Base-by-base conservation (phyloP, 2,888 invertebrate species). In the Peribatodes rhomboidaria region DNA sequence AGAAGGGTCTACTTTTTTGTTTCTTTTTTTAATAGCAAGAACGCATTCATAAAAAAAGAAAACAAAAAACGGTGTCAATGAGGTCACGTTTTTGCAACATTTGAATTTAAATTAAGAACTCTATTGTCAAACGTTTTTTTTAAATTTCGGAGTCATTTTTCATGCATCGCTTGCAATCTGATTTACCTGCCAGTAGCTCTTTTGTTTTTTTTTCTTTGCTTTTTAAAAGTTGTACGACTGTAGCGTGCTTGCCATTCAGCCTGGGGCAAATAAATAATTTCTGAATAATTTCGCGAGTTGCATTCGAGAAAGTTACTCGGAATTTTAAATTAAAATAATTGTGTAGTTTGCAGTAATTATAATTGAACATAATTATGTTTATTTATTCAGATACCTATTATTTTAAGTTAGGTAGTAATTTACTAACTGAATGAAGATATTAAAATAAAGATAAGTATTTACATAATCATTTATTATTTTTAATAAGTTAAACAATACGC, bases 131-230 rank as follows among this genome's bases (percentile, higher is more conserved):
- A 50, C 59, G 76, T 87, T 92, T n/a, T 90, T 90, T 91, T 92
- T 90, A 88, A 91, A 91, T 92, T 90, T 65, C 65, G 81, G 89
- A 90, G 89, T 92, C 90, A 93, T 93, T 93, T 92, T 91, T 92
- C 92, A 93, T 91, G 92, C 92, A 91, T 93, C 92, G 90, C 87
- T 86, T 85, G 82, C 78, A 87, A 88, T 89, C 89, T 92, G 92
- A 92, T 93, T 92, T 92, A 90, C 89, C 87, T 88, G 88, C 76
- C 87, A 85, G 85, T 81, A 69, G 77, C 70, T 55, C 70, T 75
- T 75, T 81, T 80, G 76, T 80, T 79, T 78, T 79, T 78, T 79
- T 76, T 80, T 76, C 42, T 59, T 42, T 59, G 22, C 39, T 57
- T 72, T 73, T 69, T 60, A 59, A n/a, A 70, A 75, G 73, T 71